Percentiles rank a stretch among this genome's conserved stretches.
Conservation (phyloP, 30 jellyfish, hydroid and myxozoan species). For the Hydractinia echinata region DNA sequence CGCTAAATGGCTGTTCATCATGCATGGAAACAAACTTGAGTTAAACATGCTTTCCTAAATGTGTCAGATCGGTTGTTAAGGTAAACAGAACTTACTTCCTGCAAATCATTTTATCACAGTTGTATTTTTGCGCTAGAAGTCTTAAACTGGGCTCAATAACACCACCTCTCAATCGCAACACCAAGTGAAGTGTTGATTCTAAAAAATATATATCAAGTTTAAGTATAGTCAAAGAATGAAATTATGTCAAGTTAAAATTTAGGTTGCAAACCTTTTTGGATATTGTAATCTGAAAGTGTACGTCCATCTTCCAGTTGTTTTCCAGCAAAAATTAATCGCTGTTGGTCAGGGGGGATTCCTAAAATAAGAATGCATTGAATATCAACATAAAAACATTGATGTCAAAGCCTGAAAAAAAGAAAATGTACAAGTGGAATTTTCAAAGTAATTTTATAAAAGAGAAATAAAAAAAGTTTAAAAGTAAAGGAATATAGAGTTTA, state of each 20-base stretch:
- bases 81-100: conserved; percentile 64
- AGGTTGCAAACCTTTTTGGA: conserved; percentile 59
- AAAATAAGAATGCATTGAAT: background rate
- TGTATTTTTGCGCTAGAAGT: conserved; percentile 85
- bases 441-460: too few species aligned
- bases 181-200: conserved; percentile 96
- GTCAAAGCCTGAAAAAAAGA: background rate
- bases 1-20: conserved; percentile 1
- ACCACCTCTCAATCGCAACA: conserved; percentile 96
- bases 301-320: conserved; percentile 97
- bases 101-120: conserved; percentile 97
- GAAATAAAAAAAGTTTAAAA: too few species aligned
- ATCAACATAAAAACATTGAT: background rate
- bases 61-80: background rate
- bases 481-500: too few species aligned
- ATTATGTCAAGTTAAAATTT: background rate
- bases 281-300: conserved; percentile 91
- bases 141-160: conserved; percentile 94
- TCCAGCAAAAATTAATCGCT: conserved; percentile 94
- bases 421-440: too few species aligned
- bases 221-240: background rate
- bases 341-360: conserved; percentile 99
- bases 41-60: background rate
- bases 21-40: background rate
- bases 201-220: background rate